Evolutionary conservation across 2,113 vertebrate species (phyloP), one percentile per base, ranked within the genome.

Genomic region (Gracilinanus agilis): DNA sequence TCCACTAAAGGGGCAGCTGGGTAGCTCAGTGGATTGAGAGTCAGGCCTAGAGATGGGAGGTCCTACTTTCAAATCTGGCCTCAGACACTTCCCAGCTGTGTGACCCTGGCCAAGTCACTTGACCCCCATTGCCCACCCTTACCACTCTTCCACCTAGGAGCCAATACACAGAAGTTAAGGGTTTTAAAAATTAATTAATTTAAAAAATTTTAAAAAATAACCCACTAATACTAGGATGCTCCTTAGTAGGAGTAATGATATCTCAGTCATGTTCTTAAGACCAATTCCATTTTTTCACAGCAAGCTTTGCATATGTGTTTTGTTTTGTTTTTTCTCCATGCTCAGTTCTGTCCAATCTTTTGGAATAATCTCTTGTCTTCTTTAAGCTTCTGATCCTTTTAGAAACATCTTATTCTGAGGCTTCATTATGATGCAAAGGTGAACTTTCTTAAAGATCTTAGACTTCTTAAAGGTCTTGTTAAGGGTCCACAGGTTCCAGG

Each of bases 281-380:
- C 44, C 55, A 44, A 54, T 27, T 95, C 54, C 89, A 16, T 55
- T 54, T 1, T 95, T 40, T 93, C 92, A 92, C 67, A 91, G n/a
- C n/a, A 91, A 40, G 11, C 93, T 21, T 53, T n/a, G 11, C 9
- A 40, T 92, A 89, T 90, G 1, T 54, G 53, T 95, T 23, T 55
- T 94, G 19, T 40, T n/a, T 55, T 55, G 19, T 58, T 75, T 75
- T 75, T 34, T 0, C 29, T 75, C n/a, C 16, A 12, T 75, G 34
- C 0, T 75, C 61, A n/a, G 19, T 4, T n/a, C 89, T 90, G 53
- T 53, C 24, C 24, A 44, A 0, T 89, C 24, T 83, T 58, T 40
- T 83, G 25, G 24, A 19, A 27, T 55, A 54, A 44, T 25, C 12
- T 89, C 56, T 92, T 54, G 9, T 58, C 53, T 24, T 90, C 55